Conservation (phyloP, 2,113 vertebrate genomes). For the Nothoprocta perdicaria region DNA sequence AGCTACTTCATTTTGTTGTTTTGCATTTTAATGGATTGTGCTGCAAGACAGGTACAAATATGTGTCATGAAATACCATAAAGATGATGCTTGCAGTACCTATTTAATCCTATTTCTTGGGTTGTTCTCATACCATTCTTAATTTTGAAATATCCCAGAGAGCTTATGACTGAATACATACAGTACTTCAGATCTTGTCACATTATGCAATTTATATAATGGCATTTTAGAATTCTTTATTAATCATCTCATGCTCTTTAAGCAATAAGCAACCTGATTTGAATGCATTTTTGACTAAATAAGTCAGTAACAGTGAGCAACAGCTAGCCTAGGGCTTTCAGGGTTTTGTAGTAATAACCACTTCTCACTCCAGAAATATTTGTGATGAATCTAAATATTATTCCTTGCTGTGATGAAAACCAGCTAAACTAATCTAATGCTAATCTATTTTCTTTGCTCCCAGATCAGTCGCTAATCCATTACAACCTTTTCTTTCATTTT, state of each 20-base stretch:
- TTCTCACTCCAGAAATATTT: not conserved
- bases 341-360: not conserved
- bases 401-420: not conserved
- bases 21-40: not conserved
- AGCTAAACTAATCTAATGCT: not conserved
- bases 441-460: not conserved
- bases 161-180: not conserved
- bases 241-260: not conserved
- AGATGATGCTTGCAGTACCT: not conserved
- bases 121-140: not conserved
- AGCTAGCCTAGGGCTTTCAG: not conserved
- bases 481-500: not conserved
- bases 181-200: not conserved
- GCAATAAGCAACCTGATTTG: not conserved
- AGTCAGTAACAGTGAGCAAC: not conserved
- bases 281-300: not conserved
- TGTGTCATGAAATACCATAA: not conserved
- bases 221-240: not conserved
- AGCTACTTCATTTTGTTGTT: conserved; percentile 47
- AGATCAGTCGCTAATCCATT: not conserved
- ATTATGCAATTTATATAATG: not conserved
- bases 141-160: not conserved
- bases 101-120: not conserved
- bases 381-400: not conserved
- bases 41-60: not conserved